A percentile compares a stretch with the other conserved stretches of the same genome.
Evolutionary conservation across 2,797 vertebrate genomes (phyloP).

Genomic region (Gallirallus australis): DNA sequence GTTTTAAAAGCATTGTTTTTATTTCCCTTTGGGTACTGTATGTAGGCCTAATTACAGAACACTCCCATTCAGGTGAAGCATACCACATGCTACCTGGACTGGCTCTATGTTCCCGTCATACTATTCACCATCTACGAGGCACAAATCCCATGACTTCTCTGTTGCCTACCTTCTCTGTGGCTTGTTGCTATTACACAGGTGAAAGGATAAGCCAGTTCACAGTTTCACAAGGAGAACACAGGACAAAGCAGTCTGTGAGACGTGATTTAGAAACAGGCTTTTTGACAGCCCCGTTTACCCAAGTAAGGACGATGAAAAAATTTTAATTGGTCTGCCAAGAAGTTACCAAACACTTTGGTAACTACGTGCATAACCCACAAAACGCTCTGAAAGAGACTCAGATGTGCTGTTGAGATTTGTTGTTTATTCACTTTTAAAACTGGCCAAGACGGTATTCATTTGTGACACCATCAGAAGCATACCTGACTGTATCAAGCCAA

Average conservation of each 20-base stretch:
- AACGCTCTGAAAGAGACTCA: background rate
- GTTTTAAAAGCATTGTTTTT: background rate
- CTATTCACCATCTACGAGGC: background rate
- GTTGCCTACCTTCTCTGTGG: background rate
- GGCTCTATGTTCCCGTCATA: background rate
- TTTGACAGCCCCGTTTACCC: background rate
- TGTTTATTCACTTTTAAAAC: background rate
- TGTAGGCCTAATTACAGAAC: background rate
- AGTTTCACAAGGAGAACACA: background rate
- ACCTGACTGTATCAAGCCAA: conserved; percentile 49
- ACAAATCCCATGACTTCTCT: background rate
- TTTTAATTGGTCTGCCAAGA: background rate
- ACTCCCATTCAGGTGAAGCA: background rate
- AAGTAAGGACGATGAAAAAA: background rate
- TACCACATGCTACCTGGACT: background rate
- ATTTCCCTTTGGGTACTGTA: background rate
- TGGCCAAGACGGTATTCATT: background rate
- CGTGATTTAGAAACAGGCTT: background rate
- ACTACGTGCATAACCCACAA: background rate
- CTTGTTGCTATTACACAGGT: background rate
- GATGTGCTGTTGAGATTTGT: background rate
- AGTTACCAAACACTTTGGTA: background rate
- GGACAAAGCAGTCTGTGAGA: background rate
- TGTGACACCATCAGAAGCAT: background rate
- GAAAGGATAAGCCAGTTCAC: background rate